Evolutionary conservation across 2,797 vertebrate genomes (phyloP), one percentile per base, ranked within the genome.

Genomic region (Paramormyrops hopkinsi): DNA sequence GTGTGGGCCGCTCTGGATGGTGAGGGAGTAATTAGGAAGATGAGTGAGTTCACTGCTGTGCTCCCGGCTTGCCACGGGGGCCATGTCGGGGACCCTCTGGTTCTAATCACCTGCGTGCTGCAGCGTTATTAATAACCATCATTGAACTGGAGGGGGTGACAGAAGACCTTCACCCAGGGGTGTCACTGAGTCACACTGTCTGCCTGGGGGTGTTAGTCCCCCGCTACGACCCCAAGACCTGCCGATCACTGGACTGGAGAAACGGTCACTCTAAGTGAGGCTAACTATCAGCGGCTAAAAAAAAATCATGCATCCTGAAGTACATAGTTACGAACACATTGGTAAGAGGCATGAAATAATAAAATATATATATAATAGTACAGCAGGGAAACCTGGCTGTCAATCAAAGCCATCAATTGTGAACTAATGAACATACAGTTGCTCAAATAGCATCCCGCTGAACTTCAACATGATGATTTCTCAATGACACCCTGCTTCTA

Each of bases 41-140:
- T 86, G 56, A 86, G 44, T 89, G 62, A 89, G 48, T 89, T 14
- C 14, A 12, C 37, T 82, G 79, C 90, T 90, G 86, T 86, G 86
- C 90, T 88, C 86, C 22, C 22, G 14, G 87, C 83, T 92, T 82
- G 91, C 76, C 91, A 79, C 88, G 56, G 69, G 62, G 88, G 91
- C 91, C 90, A 88, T 92, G 92, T 91, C 90, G 89, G 87, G 69
- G 89, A 88, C 90, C 90, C 48, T 87, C 89, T 91, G 90, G 44
- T 91, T 93, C 92, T 92, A 92, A 94, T 93, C 92, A 94, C 89
- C 84, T 12, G 46, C 91, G 79, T 91, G 88, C 83, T 89, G 89
- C 48, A n/a, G 48, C 88, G 89, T 91, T 89, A 91, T 93, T 92
- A 94, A 93, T 92, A 93, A 91, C 90, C 92, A 93, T 92, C 91